Conservation (phyloP, 2,113 vertebrate genomes). For the Myiopsitta monachus region DNA sequence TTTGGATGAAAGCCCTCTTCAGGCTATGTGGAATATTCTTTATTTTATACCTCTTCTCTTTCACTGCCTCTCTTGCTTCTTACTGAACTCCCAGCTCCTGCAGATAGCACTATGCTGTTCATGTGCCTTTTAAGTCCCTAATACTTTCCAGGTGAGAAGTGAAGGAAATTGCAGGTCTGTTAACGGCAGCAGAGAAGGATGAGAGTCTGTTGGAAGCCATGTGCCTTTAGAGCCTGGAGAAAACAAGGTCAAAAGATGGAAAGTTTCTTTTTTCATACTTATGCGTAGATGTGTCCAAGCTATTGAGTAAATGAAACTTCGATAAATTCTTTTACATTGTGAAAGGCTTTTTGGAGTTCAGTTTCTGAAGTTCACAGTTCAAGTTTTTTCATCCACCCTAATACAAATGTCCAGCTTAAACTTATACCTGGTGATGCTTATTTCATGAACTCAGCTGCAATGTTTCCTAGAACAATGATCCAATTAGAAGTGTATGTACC, state of each 20-base stretch:
- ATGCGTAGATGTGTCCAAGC: neutral
- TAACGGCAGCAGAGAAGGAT: neutral
- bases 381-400: neutral
- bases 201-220: neutral
- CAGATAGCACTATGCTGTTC: neutral
- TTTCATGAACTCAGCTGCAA: slow-evolving; percentile 33
- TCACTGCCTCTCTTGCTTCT: neutral
- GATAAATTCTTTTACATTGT: slow-evolving; percentile 20
- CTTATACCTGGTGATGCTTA: neutral
- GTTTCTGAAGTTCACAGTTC: neutral
- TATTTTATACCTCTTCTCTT: neutral
- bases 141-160: slow-evolving; percentile 11
- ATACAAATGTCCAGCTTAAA: neutral
- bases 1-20: neutral
- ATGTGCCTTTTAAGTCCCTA: neutral
- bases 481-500: slow-evolving; percentile 41
- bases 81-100: neutral
- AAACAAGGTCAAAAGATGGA: slow-evolving; percentile 5
- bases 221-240: neutral
- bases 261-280: neutral
- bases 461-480: slow-evolving; percentile 48
- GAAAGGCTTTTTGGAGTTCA: neutral
- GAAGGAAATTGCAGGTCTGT: slow-evolving; percentile 14
- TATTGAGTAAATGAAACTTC: neutral
- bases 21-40: neutral